These are phyloP conservation scores for Drosophila seclusa DNA, from an alignment of 2,888 invertebrate genomes.

Conservation along the genomic window DNA sequence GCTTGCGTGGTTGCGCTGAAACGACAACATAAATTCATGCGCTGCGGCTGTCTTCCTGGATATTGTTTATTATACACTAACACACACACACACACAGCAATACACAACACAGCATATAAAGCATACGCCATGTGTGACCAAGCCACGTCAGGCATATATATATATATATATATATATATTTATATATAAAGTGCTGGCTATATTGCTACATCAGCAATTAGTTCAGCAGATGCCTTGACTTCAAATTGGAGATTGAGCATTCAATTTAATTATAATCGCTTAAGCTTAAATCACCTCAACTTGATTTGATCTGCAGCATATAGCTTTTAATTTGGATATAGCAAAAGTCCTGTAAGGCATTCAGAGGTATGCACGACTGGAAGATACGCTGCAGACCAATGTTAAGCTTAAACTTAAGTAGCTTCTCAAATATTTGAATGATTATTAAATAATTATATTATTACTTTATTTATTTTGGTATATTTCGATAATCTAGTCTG, in stretches of 20 bases:
- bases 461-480: fast-evolving
- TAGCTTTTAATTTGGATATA: not conserved
- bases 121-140: slow-evolving; percentile 63
- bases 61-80: slow-evolving; percentile 68
- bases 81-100: slow-evolving; percentile 18
- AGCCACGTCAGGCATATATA: slow-evolving; percentile 37
- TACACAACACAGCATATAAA: slow-evolving; percentile 47
- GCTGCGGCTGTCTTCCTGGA: slow-evolving; percentile 67
- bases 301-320: slow-evolving; percentile 5
- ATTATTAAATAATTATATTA: not conserved
- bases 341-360: not conserved
- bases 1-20: slow-evolving; percentile 42
- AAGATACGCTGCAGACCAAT: not conserved
- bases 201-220: slow-evolving; percentile 48
- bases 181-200: slow-evolving; percentile 51
- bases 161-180: slow-evolving; percentile 57
- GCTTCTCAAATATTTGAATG: not conserved
- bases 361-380: not conserved
- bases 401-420: not conserved
- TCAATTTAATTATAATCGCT: slow-evolving; percentile 16
- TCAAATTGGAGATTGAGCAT: slow-evolving; percentile 1
- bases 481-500: not conserved
- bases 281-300: slow-evolving; percentile 10
- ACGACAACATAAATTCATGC: slow-evolving; percentile 69
- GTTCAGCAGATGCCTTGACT: slow-evolving; percentile 8